Evolutionary conservation across 2,113 vertebrate species (phyloP).

Genomic region (Oncorhynchus clarkii): DNA sequence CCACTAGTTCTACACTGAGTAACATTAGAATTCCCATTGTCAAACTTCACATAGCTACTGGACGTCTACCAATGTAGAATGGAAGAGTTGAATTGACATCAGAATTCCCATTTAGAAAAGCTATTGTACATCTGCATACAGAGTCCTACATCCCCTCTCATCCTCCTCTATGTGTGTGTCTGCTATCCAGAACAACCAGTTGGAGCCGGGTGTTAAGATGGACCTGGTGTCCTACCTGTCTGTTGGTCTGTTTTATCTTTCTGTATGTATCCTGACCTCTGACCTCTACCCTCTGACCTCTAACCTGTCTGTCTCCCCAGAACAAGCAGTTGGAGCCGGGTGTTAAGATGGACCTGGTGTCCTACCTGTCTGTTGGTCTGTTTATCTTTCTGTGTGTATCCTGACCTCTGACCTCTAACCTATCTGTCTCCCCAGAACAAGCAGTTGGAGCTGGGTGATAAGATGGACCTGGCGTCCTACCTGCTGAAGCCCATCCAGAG

Average conservation of each 20-base stretch:
- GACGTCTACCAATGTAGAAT: not conserved
- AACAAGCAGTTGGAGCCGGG: no score
- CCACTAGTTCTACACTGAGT: no score
- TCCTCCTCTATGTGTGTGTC: not conserved
- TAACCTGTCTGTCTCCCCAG: no score
- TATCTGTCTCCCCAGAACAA: conserved; percentile 75
- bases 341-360: no score
- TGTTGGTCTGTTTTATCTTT: no score
- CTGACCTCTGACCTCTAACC: no score
- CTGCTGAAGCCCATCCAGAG: conserved; percentile 94
- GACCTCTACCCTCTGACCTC: no score
- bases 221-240: conserved; percentile 90
- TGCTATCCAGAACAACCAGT: conserved; percentile 83
- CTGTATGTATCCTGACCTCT: no score
- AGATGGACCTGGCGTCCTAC: conserved; percentile 85
- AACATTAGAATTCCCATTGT: not conserved
- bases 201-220: conserved; percentile 87
- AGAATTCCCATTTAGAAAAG: not conserved
- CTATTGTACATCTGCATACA: not conserved
- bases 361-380: no score
- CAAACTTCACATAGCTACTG: not conserved
- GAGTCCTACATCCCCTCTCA: not conserved
- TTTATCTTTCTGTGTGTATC: no score
- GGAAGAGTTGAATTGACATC: not conserved
- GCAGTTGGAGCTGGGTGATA: conserved; percentile 85